phyloP scores from a whole-genome alignment of 92 coral and sea anemone genomes.

The Porites cylindrica region DNA sequence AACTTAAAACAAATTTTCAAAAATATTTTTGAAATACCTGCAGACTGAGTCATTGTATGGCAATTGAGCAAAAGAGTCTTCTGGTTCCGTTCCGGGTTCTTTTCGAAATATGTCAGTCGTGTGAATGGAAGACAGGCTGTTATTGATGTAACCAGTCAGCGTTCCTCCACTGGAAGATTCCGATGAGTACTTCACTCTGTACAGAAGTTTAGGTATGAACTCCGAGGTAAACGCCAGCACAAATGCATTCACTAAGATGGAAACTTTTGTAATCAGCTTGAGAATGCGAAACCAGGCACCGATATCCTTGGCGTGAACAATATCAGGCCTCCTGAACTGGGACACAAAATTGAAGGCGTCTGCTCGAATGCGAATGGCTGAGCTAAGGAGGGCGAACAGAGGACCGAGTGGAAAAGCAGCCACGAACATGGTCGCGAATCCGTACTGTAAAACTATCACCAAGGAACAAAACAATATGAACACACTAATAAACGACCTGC shows the following conservation, averaged over 20 bases:
- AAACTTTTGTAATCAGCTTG: constrained; percentile 62
- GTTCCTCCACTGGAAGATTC: constrained; percentile 36
- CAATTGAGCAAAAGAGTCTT: constrained; percentile 24
- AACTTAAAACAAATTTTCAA: too few relatives aligned
- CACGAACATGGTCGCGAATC: constrained; percentile 93
- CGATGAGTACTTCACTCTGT: constrained; percentile 51
- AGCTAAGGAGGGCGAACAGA: constrained; percentile 79
- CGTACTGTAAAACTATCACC: constrained; percentile 82
- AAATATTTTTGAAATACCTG: neutral
- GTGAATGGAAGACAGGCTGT: constrained; percentile 62
- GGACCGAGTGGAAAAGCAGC: constrained; percentile 95
- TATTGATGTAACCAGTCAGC: constrained; percentile 64
- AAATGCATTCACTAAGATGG: constrained; percentile 78
- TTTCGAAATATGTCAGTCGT: constrained; percentile 15
- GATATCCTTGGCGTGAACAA: constrained; percentile 79
- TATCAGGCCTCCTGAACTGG: constrained; percentile 89
- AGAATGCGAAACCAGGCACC: constrained; percentile 83
- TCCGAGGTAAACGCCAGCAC: constrained; percentile 83
- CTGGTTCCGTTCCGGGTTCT: constrained; percentile 62
- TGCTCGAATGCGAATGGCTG: constrained; percentile 77
- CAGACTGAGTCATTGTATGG: constrained; percentile 1
- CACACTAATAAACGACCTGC: neutral
- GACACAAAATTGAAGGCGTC: constrained; percentile 92
- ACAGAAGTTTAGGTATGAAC: constrained; percentile 79
- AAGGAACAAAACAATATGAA: neutral